Conservation (phyloP, 2,113 vertebrate species). For the Chloropsis hardwickii region DNA sequence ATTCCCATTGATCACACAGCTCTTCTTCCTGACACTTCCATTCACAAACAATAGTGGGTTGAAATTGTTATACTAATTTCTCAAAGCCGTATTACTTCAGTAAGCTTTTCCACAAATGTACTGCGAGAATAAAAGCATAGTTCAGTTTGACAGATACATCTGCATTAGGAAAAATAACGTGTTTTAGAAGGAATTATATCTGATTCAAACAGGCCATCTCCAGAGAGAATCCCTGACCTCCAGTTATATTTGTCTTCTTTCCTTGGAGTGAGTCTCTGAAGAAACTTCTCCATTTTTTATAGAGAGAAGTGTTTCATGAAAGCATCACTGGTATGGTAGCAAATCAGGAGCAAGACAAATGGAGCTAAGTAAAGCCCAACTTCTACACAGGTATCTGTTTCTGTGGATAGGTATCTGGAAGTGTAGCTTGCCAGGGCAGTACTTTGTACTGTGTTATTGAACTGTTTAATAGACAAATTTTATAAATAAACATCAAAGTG, state of each 20-base stretch:
- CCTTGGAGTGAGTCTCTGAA: background rate
- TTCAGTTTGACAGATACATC: background rate
- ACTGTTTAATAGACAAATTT: slow-evolving; percentile 53
- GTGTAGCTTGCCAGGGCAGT: slow-evolving; percentile 17
- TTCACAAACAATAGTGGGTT: background rate
- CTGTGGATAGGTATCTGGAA: slow-evolving; percentile 2
- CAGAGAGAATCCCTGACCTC: background rate
- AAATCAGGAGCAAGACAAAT: background rate
- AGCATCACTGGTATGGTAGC: background rate
- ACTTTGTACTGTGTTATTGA: slow-evolving; percentile 61
- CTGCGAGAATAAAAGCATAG: background rate
- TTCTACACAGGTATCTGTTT: background rate
- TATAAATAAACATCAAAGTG: slow-evolving; percentile 63
- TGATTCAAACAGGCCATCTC: background rate
- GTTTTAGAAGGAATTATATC: background rate
- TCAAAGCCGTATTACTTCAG: background rate
- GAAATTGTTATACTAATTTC: background rate
- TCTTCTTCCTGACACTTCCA: background rate
- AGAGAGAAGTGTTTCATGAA: background rate
- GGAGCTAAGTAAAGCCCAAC: background rate
- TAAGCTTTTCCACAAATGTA: background rate
- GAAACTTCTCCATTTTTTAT: background rate
- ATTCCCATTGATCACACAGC: background rate
- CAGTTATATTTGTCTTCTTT: background rate
- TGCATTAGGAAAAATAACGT: background rate